Evolutionary conservation across 2,888 invertebrate species (phyloP), one percentile per base, ranked within the genome.

Genomic region (Pyrocoelia pectoralis): DNA sequence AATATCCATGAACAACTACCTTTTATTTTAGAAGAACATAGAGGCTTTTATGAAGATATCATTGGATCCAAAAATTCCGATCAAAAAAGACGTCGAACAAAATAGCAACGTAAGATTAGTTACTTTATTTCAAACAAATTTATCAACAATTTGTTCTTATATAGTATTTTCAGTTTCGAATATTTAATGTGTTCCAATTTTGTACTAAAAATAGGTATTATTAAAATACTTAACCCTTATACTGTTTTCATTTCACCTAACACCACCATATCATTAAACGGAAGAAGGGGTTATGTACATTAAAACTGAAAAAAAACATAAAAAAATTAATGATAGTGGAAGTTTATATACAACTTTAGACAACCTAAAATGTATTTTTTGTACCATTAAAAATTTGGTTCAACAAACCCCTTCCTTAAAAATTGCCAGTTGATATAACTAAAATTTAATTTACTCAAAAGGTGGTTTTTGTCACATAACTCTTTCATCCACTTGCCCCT

Each of bases 21-120:
- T 40, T 61, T 48, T 56, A 41, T 61, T 38, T 17, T 17, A 41
- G 55, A 62, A 13, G 52, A 62, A 50, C 48, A 48, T 49, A 49
- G 52, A 19, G 54, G 51, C n/a, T 61, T 61, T 61, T 61, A 61
- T 56, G 61, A 56, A 56, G 40, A 41, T 43, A 52, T 52, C n/a
- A 52, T 52, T 52, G 52, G 52, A 17, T 1, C 17, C 9, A 29
- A 52, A 52, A 38, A 4, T 9, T 18, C 41, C 19, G 13, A 41
- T 5, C 43, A 54, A 54, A 54, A 41, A 54, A 40, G 18, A 24
- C 54, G 54, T n/a, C 41, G 54, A 12, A 54, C 54, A 9, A 54
- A 54, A 12, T 54, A 18, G 19, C 18, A 13, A 15, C 52, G 5
- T 18, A 48, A 6, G 9, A 18, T n/a, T n/a, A n/a, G n/a, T n/a